Conservation (phyloP, 1,140 invertebrate genomes). For the Calycopis cecrops region DNA sequence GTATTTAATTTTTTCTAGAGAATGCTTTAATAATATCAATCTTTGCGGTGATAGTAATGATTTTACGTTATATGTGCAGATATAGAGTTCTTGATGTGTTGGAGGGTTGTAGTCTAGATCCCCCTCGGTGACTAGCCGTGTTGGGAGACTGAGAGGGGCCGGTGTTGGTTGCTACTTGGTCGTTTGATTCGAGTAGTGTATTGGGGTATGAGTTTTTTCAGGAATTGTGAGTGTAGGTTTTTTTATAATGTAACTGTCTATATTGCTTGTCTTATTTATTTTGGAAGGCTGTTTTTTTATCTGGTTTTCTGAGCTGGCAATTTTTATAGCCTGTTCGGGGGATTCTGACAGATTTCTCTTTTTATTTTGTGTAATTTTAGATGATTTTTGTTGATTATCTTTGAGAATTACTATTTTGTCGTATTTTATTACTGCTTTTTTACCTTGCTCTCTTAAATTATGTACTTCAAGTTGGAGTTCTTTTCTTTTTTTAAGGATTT, state of each 20-base stretch:
- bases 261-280: slow-evolving; percentile 24
- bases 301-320: slow-evolving; percentile 13
- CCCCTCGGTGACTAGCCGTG: slow-evolving; percentile 11
- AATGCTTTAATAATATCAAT: slow-evolving; percentile 2
- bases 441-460: slow-evolving; percentile 23
- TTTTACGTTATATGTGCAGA: background rate
- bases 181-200: slow-evolving; percentile 9
- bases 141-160: slow-evolving; percentile 20
- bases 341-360: slow-evolving; percentile 29
- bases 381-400: slow-evolving; percentile 14
- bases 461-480: slow-evolving; percentile 25
- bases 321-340: slow-evolving; percentile 19
- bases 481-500: slow-evolving; percentile 29
- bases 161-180: slow-evolving; percentile 25
- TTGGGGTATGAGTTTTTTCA: slow-evolving; percentile 18
- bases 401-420: slow-evolving; percentile 25
- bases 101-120: slow-evolving; percentile 5
- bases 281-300: slow-evolving; percentile 25
- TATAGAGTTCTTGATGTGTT: background rate
- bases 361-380: slow-evolving; percentile 20
- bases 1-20: background rate
- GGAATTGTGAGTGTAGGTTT: slow-evolving; percentile 16
- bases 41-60: background rate
- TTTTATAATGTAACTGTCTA: slow-evolving; percentile 24
- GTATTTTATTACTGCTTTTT: slow-evolving; percentile 28